Percentiles rank a stretch among this genome's conserved stretches.
Evolutionary conservation across 2,888 invertebrate species (phyloP).

Genomic region (Alcis repandata): DNA sequence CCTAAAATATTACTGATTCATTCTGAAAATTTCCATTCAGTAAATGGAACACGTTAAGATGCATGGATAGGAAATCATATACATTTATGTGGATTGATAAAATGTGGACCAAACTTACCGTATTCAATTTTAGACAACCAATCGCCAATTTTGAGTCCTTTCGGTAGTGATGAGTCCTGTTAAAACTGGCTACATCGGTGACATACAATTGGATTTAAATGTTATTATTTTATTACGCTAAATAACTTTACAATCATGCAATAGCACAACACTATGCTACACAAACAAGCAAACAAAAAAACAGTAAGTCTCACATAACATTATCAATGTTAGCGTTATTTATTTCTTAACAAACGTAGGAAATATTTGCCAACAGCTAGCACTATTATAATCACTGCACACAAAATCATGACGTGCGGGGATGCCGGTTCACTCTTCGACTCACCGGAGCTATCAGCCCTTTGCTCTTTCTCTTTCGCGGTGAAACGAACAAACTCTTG

Average conservation of each 20-base stretch:
- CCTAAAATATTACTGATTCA: slow-evolving; percentile 51
- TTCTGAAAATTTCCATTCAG: slow-evolving; percentile 53
- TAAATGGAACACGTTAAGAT: slow-evolving; percentile 49
- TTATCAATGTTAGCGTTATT: slow-evolving; percentile 61
- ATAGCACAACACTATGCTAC: slow-evolving; percentile 58
- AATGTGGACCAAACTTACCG: slow-evolving; percentile 56
- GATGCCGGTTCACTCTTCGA: slow-evolving; percentile 72
- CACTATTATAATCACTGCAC: slow-evolving; percentile 82
- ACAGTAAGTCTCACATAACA: slow-evolving; percentile 53
- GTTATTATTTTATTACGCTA: slow-evolving; percentile 31
- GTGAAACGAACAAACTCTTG: slow-evolving; percentile 92
- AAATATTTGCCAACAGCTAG: slow-evolving; percentile 77
- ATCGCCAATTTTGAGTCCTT: slow-evolving; percentile 32
- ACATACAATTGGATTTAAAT: slow-evolving; percentile 16
- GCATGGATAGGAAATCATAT: slow-evolving; percentile 40
- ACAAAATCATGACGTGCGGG: slow-evolving; percentile 82
- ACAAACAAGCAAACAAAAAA: slow-evolving; percentile 48
- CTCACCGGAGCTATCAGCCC: slow-evolving; percentile 85
- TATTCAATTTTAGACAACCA: slow-evolving; percentile 41
- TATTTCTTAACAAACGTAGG: slow-evolving; percentile 71
- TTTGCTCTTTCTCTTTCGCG: slow-evolving; percentile 81
- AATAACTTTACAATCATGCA: slow-evolving; percentile 66
- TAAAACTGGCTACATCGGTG: slow-evolving; percentile 31
- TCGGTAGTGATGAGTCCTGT: slow-evolving; percentile 40
- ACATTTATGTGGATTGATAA: slow-evolving; percentile 14